phyloP scores from a whole-genome alignment of 1,140 invertebrate species.

The Subanguina moxae region DNA sequence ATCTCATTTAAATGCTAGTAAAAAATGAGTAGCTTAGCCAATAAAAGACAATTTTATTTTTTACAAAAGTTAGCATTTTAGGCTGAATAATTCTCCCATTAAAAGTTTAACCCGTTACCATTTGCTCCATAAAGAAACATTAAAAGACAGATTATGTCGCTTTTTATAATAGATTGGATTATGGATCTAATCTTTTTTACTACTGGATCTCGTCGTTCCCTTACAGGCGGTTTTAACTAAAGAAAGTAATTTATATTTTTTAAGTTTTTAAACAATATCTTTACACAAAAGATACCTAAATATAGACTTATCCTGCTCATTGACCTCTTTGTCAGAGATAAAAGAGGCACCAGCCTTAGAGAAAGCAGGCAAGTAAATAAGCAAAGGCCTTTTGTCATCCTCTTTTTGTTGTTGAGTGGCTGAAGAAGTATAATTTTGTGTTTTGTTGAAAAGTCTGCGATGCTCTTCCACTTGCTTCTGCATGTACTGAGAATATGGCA shows the following conservation, averaged over 20 bases:
- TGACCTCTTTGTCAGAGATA: neutral
- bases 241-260: neutral
- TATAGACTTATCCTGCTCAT: neutral
- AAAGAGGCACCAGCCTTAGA: neutral
- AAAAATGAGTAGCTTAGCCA: too few relatives aligned
- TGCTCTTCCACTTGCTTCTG: neutral
- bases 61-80: too few relatives aligned
- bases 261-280: neutral
- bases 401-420: neutral
- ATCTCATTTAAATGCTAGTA: too few relatives aligned
- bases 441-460: neutral
- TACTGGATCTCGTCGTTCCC: neutral
- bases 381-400: neutral
- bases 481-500: neutral
- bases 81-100: too few relatives aligned
- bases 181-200: neutral
- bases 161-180: neutral
- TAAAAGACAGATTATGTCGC: neutral
- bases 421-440: neutral
- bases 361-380: neutral
- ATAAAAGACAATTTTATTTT: too few relatives aligned
- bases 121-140: neutral
- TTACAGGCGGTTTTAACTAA: neutral
- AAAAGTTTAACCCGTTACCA: neutral
- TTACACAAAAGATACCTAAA: conserved; percentile 1